Conservation (phyloP, 2,797 vertebrate genomes). For the Chiroxiphia lanceolata region DNA sequence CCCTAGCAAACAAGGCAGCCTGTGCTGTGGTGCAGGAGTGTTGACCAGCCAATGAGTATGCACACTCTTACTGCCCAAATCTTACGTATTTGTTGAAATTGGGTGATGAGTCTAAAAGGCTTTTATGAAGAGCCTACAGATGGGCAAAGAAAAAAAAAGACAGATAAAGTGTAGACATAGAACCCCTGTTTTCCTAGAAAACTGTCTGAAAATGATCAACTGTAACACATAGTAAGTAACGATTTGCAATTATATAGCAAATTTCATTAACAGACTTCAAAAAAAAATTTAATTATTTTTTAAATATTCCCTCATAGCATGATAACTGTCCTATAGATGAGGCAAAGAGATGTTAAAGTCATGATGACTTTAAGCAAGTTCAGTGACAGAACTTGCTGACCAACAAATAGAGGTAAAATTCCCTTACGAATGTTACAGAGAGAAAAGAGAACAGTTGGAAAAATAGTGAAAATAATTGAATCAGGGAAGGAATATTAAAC, state of each 20-base stretch:
- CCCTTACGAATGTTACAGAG: background rate
- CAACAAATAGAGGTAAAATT: background rate
- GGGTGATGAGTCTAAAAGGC: background rate
- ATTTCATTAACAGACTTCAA: background rate
- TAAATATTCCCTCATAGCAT: background rate
- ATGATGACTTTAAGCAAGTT: background rate
- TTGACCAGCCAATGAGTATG: rapidly evolving
- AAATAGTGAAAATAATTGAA: background rate
- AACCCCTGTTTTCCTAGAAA: background rate
- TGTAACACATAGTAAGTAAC: background rate
- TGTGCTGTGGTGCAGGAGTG: rapidly evolving
- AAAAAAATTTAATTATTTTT: background rate
- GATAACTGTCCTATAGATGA: background rate
- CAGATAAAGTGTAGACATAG: background rate
- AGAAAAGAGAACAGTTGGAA: background rate
- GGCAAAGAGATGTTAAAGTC: background rate
- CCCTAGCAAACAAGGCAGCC: background rate
- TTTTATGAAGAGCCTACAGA: background rate
- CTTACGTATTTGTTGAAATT: background rate
- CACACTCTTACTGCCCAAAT: rapidly evolving
- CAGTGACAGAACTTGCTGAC: background rate
- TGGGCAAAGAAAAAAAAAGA: background rate
- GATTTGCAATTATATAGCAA: background rate
- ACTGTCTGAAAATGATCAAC: background rate
- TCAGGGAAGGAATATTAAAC: background rate